Conservation (phyloP, 2,888 invertebrate genomes). For the Lissocephala sabroskyi region DNA sequence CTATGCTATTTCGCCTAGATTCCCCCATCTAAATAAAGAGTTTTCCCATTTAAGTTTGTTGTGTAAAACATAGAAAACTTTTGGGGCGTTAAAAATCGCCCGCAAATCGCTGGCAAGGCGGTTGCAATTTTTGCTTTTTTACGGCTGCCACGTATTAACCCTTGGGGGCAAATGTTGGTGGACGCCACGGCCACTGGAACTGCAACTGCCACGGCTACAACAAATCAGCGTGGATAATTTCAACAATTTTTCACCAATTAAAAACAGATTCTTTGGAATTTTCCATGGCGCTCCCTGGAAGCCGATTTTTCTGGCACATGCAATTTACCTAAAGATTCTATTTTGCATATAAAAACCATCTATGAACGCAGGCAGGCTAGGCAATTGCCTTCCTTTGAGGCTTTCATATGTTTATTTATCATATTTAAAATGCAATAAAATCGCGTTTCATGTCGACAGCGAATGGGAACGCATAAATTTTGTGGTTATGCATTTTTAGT, state of each 20-base stretch:
- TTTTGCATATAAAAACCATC: slow-evolving; percentile 1
- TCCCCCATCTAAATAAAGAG: no score
- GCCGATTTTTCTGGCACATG: no score
- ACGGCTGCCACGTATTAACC: slow-evolving; percentile 35
- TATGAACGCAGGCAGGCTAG: no score
- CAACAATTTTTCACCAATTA: slow-evolving; percentile 59
- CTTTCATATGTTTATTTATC: slow-evolving; percentile 54
- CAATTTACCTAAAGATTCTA: not conserved
- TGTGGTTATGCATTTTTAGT: slow-evolving; percentile 52
- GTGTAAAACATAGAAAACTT: slow-evolving; percentile 4
- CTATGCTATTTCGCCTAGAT: no score
- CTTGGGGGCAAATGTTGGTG: slow-evolving; percentile 11
- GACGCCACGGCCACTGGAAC: not conserved
- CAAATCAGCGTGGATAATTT: slow-evolving; percentile 49
- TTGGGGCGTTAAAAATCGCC: slow-evolving; percentile 47
- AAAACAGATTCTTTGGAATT: slow-evolving; percentile 55
- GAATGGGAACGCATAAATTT: slow-evolving; percentile 49
- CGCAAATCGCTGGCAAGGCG: slow-evolving; percentile 16
- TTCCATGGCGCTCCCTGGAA: slow-evolving; percentile 44
- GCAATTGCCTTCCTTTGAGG: not conserved
- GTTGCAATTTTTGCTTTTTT: slow-evolving; percentile 13
- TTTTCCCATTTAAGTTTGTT: no score
- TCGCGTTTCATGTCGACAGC: slow-evolving; percentile 50
- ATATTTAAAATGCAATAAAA: slow-evolving; percentile 69
- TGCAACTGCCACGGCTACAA: not conserved